These are phyloP conservation scores for Odocoileus hemionus DNA, from an alignment of 2,113 vertebrate genomes.

Conservation along the genomic window DNA sequence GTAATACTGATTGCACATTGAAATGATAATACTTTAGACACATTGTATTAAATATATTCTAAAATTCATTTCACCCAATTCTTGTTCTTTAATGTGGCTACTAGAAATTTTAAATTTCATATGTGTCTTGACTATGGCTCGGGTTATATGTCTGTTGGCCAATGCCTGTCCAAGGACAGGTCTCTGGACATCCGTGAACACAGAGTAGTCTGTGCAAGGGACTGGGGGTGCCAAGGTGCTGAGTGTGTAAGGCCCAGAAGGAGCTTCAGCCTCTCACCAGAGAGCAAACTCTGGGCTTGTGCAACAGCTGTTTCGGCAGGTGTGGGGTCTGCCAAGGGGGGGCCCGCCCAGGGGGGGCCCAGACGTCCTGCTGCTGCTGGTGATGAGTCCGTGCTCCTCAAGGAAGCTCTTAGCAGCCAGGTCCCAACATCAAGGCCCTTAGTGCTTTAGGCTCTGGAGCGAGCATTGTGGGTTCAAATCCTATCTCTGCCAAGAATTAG, in stretches of 20 bases:
- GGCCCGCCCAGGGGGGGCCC: neutral
- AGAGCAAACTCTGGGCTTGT: neutral
- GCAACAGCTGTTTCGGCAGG: neutral
- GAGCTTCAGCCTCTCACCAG: neutral
- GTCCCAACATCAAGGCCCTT: neutral
- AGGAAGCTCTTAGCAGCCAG: neutral
- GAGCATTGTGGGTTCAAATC: neutral
- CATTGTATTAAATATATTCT: neutral
- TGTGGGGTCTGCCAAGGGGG: neutral
- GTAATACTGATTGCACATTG: neutral
- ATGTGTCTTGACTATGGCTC: neutral
- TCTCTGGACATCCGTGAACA: neutral
- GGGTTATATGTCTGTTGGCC: fast-evolving
- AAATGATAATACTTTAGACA: neutral
- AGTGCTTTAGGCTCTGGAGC: neutral
- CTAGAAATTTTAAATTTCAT: neutral
- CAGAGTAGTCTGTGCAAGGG: neutral
- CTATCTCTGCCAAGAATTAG: neutral
- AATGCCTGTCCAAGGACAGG: neutral
- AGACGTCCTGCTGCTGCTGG: neutral
- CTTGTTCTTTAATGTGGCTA: neutral
- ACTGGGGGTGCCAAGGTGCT: no score
- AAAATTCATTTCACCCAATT: neutral
- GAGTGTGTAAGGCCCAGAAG: fast-evolving
- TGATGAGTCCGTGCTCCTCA: neutral